These are phyloP conservation scores for Vimba vimba DNA, from an alignment of 2,113 vertebrate species.

Conservation along the genomic window DNA sequence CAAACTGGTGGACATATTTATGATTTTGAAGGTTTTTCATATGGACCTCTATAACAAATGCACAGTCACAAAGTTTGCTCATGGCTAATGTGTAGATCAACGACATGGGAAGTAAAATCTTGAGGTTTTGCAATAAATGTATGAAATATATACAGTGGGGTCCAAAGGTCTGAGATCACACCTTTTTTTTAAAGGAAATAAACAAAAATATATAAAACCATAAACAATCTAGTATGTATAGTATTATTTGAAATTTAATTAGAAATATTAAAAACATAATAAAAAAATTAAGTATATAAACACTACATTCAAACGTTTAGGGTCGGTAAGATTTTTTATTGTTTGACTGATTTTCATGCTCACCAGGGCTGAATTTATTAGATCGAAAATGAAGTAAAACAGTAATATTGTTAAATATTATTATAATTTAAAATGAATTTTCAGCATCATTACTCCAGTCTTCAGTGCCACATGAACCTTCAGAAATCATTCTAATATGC, in stretches of 20 bases:
- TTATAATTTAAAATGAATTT: neutral
- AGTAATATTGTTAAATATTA: neutral
- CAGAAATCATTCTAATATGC: neutral
- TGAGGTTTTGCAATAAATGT: constrained; percentile 17
- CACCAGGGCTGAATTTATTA: neutral
- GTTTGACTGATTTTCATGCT: neutral
- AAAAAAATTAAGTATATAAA: neutral
- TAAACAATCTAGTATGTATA: no score
- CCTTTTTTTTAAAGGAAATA: neutral
- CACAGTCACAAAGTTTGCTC: constrained; percentile 30
- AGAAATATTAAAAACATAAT: neutral
- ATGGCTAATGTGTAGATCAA: constrained; percentile 28
- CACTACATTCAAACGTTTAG: neutral
- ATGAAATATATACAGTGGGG: neutral
- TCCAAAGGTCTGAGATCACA: neutral
- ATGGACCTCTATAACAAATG: constrained; percentile 9
- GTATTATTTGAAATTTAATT: neutral
- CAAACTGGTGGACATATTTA: constrained; percentile 42
- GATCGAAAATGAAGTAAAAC: neutral
- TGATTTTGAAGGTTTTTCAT: constrained; percentile 32
- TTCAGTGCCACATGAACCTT: neutral
- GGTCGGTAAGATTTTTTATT: neutral
- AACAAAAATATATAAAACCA: neutral
- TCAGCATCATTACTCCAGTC: neutral
- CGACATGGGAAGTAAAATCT: neutral